Evolutionary conservation across 2,113 vertebrate genomes (phyloP), one percentile per base, ranked within the genome.

Genomic region (Archilochus colubris): DNA sequence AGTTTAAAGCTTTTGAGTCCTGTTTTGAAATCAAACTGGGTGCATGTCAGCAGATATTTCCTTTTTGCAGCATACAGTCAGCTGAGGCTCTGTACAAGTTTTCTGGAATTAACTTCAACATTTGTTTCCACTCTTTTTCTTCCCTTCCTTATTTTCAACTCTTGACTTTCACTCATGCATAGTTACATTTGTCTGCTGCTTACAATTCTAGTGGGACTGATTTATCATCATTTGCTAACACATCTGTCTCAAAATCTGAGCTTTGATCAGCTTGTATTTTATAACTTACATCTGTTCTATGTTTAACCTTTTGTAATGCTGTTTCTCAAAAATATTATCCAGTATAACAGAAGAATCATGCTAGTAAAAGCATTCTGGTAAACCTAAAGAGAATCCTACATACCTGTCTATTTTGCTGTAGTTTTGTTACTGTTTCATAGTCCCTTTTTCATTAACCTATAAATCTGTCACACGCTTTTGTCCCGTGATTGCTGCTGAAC

Each of bases 201-300:
- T 99, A 98, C 98, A 98, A 97, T 98, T 99, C 99, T 98, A 97
- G 98, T 95, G 99, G 99, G 98, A 99, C 98, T 97, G 98, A 99
- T 99, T 99, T 98, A 99, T 99, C 99, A 99, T 99, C 99, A 99
- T 99, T 99, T 99, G 98, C 98, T 97, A 98, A 98, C 97, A 97
- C 99, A 99, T 98, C 98, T 99, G 98, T 99, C 98, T 98, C 98
- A 98, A 98, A 98, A 98, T 98, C 98, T 97, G 88, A 97, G 98
- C 99, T 99, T 99, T 99, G 99, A 99, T 99, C 99, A 98, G 97
- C 98, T 99, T 98, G 98, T 99, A 98, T 98, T 99, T 99, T 99
- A 99, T 98, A 98, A 98, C 98, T 98, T 99, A 99, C 99, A 99
- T 99, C 99, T 99, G 99, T 99, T 99, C 98, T 97, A 97, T 97